phyloP scores from a whole-genome alignment of 2,797 vertebrate genomes.

The Neopelma chrysocephalum region DNA sequence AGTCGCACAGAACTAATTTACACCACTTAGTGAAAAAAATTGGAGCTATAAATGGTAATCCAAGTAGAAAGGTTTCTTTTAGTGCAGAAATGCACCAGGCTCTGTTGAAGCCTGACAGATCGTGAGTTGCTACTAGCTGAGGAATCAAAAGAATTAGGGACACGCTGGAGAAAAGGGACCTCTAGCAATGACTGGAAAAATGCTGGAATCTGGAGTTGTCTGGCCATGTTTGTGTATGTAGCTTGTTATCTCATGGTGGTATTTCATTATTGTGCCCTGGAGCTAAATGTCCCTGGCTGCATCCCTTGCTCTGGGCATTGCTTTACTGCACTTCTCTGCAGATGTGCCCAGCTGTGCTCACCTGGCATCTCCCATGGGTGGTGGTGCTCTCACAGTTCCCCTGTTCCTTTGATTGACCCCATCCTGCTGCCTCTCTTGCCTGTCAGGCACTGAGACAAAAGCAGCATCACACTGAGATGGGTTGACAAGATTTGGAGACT shows the following conservation, averaged over 20 bases:
- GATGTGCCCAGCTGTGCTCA: not conserved
- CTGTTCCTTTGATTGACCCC: not conserved
- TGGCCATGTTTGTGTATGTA: not conserved
- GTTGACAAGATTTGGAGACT: not conserved
- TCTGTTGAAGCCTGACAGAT: not conserved
- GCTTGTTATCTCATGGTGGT: not conserved
- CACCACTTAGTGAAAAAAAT: constrained; percentile 42
- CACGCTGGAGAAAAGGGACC: not conserved
- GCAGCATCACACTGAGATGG: not conserved
- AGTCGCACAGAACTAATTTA: constrained; percentile 53
- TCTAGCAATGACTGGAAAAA: not conserved
- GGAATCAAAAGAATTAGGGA: constrained; percentile 1
- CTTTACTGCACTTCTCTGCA: not conserved
- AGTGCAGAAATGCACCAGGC: not conserved
- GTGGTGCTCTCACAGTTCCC: rapidly evolving
- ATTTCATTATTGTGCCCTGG: rapidly evolving
- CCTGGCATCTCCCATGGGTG: not conserved
- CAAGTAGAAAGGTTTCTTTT: not conserved
- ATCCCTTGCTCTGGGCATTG: not conserved
- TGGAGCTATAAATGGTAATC: constrained; percentile 22
- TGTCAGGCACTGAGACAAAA: not conserved
- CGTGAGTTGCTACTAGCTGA: not conserved
- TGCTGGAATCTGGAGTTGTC: not conserved
- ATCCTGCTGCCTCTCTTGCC: not conserved
- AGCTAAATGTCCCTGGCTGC: not conserved